phyloP scores from a whole-genome alignment of 2,888 invertebrate genomes.

The Nomada fucata region DNA sequence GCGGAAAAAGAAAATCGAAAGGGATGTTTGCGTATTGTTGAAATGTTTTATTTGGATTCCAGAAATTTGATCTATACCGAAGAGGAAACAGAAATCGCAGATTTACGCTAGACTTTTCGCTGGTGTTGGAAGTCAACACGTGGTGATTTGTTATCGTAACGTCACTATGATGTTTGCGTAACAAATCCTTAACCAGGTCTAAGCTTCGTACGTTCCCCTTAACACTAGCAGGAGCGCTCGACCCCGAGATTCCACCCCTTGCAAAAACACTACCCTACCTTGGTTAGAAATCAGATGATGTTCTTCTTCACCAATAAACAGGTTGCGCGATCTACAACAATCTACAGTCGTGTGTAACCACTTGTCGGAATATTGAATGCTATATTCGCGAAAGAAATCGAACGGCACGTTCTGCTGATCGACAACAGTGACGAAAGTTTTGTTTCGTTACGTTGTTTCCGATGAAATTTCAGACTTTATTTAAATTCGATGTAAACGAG shows the following conservation, averaged over 20 bases:
- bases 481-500: no score
- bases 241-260: constrained; percentile 65
- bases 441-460: no score
- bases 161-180: constrained; percentile 79
- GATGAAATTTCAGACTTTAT: no score
- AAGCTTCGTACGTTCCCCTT: constrained; percentile 61
- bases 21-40: constrained; percentile 24
- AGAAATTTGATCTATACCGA: constrained; percentile 44
- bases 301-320: background rate
- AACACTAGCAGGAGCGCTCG: constrained; percentile 40
- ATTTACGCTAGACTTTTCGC: constrained; percentile 28
- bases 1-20: constrained; percentile 14
- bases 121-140: constrained; percentile 57
- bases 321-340: constrained; percentile 35
- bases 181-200: constrained; percentile 78
- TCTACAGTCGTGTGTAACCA: background rate
- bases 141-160: constrained; percentile 80
- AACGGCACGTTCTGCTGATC: background rate
- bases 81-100: constrained; percentile 42
- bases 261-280: constrained; percentile 72
- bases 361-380: background rate
- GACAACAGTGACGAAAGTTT: no score
- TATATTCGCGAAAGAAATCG: background rate
- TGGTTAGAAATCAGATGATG: constrained; percentile 52
- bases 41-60: constrained; percentile 37